phyloP scores from a whole-genome alignment of 37 sponge, comb jelly and placozoan species.

The Haliclona indistincta region DNA sequence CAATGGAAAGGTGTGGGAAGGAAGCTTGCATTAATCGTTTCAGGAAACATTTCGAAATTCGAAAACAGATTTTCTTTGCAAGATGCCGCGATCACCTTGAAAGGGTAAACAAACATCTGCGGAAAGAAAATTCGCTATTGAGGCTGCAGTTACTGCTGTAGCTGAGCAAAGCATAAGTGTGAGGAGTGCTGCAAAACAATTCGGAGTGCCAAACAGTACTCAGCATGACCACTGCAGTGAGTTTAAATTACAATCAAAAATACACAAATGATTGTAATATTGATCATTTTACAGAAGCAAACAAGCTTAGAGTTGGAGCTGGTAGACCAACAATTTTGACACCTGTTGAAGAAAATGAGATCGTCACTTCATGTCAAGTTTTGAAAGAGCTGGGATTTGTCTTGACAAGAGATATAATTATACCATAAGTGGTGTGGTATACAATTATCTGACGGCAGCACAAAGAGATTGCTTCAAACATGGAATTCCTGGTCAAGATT shows the following conservation, averaged over 20 bases:
- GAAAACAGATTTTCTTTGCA: too few species aligned
- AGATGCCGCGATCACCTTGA: too few species aligned
- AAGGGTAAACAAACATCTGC: too few species aligned
- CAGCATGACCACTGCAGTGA: background rate
- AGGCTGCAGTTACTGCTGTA: conserved; percentile 1
- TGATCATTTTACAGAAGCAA: too few species aligned
- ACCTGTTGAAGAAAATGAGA: conserved; percentile 64
- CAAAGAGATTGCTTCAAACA: too few species aligned
- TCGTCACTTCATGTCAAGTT: conserved; percentile 37
- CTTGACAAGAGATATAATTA: conserved; percentile 42
- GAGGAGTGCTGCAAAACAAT: conserved; percentile 3
- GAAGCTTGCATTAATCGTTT: too few species aligned
- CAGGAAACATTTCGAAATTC: too few species aligned
- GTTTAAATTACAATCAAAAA: too few species aligned
- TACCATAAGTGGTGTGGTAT: conserved; percentile 28
- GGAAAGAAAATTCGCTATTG: background rate
- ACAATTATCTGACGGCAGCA: conserved; percentile 43
- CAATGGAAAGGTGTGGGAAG: too few species aligned
- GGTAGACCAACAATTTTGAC: too few species aligned
- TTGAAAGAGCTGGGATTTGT: conserved; percentile 61
- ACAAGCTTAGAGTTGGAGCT: too few species aligned
- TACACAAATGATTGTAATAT: too few species aligned
- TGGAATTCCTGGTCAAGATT: conserved; percentile 10
- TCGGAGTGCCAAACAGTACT: background rate
- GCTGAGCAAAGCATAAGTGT: background rate